Evolutionary conservation across 2,888 invertebrate genomes (phyloP).

Genomic region (Brachynemurus nebulosus): DNA sequence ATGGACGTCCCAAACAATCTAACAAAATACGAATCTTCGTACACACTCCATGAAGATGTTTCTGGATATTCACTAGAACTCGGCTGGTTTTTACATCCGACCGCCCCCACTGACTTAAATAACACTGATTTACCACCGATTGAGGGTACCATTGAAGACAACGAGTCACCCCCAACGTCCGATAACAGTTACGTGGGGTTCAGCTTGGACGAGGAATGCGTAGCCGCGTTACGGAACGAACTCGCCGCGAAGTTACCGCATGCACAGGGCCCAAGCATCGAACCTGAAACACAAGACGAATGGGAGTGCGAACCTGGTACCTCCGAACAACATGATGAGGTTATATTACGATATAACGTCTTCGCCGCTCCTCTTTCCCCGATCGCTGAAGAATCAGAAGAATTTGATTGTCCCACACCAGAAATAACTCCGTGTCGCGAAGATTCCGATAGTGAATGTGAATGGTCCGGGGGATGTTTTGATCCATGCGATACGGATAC

Average conservation of each 20-base stretch:
- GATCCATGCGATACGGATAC: slow-evolving; percentile 31
- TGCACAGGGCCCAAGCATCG: slow-evolving; percentile 33
- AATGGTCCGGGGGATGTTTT: slow-evolving; percentile 26
- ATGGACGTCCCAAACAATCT: neutral
- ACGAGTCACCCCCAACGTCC: slow-evolving; percentile 19
- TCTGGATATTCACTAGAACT: slow-evolving; percentile 10
- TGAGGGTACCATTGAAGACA: slow-evolving; percentile 22
- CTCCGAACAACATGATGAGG: slow-evolving; percentile 24
- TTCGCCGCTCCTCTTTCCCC: slow-evolving; percentile 45
- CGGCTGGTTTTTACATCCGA: slow-evolving; percentile 34
- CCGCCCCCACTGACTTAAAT: slow-evolving; percentile 15
- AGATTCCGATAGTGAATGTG: slow-evolving; percentile 24
- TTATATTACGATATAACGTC: slow-evolving; percentile 36
- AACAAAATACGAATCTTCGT: neutral
- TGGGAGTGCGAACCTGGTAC: slow-evolving; percentile 27
- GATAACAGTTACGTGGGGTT: slow-evolving; percentile 36
- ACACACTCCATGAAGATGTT: neutral
- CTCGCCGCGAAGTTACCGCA: slow-evolving; percentile 53
- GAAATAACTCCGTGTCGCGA: slow-evolving; percentile 17
- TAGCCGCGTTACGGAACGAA: slow-evolving; percentile 55
- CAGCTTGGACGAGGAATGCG: slow-evolving; percentile 53
- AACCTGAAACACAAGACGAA: slow-evolving; percentile 27
- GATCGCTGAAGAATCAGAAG: slow-evolving; percentile 39
- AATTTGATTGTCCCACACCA: slow-evolving; percentile 12
- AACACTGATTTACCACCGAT: slow-evolving; percentile 4